phyloP scores from a whole-genome alignment of 2,888 invertebrate species.

The Lissocephala sabroskyi region DNA sequence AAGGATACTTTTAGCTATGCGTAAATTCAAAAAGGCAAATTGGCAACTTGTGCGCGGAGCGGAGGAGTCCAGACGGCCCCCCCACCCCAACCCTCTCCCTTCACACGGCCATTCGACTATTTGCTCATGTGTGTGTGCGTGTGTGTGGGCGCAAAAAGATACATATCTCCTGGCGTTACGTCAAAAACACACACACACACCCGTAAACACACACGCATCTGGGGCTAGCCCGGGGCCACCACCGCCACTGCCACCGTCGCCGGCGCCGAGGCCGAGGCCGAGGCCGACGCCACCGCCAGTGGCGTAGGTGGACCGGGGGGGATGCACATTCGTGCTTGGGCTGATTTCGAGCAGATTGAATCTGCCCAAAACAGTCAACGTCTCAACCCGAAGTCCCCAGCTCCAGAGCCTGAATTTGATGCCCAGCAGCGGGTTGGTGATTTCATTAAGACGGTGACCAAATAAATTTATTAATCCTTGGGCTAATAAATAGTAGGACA shows the following conservation, averaged over 20 bases:
- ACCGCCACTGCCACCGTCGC: no score
- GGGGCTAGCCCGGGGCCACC: slow-evolving; percentile 19
- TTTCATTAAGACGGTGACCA: slow-evolving; percentile 69
- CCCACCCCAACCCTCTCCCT: not conserved
- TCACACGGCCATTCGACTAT: not conserved
- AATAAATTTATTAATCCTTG: slow-evolving; percentile 71
- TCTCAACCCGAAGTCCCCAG: not conserved
- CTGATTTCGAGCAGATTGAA: slow-evolving; percentile 29
- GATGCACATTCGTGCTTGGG: slow-evolving; percentile 12
- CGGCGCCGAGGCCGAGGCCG: no score
- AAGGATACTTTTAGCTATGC: slow-evolving; percentile 68
- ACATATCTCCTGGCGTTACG: slow-evolving; percentile 49
- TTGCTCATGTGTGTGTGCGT: slow-evolving; percentile 10
- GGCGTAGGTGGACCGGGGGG: no score
- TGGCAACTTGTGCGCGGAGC: slow-evolving; percentile 56
- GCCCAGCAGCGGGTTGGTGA: slow-evolving; percentile 32
- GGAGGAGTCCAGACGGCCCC: not conserved
- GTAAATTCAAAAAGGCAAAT: slow-evolving; percentile 68
- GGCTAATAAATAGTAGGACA: slow-evolving; percentile 70
- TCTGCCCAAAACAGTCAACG: slow-evolving; percentile 15
- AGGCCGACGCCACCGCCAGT: no score
- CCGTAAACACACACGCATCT: slow-evolving; percentile 34
- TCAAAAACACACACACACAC: slow-evolving; percentile 44
- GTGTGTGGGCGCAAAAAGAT: slow-evolving; percentile 25
- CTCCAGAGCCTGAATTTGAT: not conserved